Base-by-base conservation (phyloP, 2,113 vertebrate species). In the Cynopterus brachyotis region DNA sequence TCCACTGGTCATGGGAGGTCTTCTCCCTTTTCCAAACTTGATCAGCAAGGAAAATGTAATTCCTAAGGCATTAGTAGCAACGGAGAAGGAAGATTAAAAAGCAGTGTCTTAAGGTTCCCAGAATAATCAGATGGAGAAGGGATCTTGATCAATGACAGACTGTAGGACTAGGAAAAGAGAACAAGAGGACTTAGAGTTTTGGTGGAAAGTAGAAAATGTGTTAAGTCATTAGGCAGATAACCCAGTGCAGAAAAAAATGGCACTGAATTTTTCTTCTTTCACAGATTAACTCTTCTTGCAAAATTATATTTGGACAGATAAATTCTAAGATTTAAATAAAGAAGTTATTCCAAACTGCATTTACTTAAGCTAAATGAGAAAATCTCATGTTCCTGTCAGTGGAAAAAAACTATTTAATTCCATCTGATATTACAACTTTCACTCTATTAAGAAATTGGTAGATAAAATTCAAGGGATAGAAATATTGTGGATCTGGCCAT, bases 361-460 rank as follows among this genome's bases (percentile, higher is more conserved):
- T 91, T 80, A 89, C 55, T 64, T 95, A 85, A 67, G 45, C 24
- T 67, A 93, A 94, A 94, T 40, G 88, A 79, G 62, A 93, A 93
- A 84, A 55, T 17, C 24, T 76, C 78, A 80, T 10, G 6, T 92
- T 72, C 12, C 50, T 69, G 55, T 47, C 47, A 85, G 4, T 42
- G 15, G 11, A 35, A 55, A 79, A 81, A 87, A 47, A 62, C 6
- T 24, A 55, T 45, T 76, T 92, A 60, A 92, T 95, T 81, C 45
- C 26, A 89, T 66, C 57, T 91, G 57, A 72, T 73, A 79, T 67
- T 69, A 57, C 6, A 91, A 62, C 35, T 53, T 91, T 66, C 32
- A 64, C 32, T 64, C 22, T 35, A 9, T 89, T 75, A 80, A 89
- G 30, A 93, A 70, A 78, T 37, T 40, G 47, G 10, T 60, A 12